Evolutionary conservation across 1,140 invertebrate genomes (phyloP), one percentile per base, ranked within the genome.

Genomic region (Pseudobourletiella spinata): DNA sequence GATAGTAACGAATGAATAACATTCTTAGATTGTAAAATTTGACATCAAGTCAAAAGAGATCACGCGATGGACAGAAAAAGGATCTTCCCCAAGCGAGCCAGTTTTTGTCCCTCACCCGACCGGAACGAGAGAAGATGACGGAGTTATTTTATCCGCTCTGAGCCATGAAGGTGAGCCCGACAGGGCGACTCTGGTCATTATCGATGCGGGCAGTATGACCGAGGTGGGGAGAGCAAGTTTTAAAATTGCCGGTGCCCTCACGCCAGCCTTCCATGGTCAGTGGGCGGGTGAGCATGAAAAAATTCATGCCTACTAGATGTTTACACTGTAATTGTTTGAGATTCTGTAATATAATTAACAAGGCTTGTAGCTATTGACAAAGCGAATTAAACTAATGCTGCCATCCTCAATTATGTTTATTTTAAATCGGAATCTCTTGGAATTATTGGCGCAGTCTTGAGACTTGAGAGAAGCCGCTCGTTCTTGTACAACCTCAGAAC

Each of bases 81-180:
- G 26, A 3, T n/a, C 22, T 14, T 44, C 59, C 15, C 54, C 35
- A 22, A 52, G 52, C 0, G 62, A 69, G 25, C 65, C 65, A 22
- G 29, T 67, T 18, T 67, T 67, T 30, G 54, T 67, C 20, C 24
- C 56, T 42, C 59, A 61, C 62, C 67, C 55, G 24, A 57, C 28
- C 0, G 26, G 28, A 20, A 58, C 66, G 30, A 67, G 67, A 2
- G 75, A 76, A 64, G 77, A 77, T 52, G 76, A 79, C 56, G 77
- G 75, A 11, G 68, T 76, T 24, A 18, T 76, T 8, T 24, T 76
- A 18, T 65, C 72, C 11, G 70, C 73, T n/a, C 32, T 74, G 1
- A 43, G 75, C 11, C 69, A 70, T 16, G 42, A 63, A n/a, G 68
- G 70, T 8, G 62, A 73, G 30, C 59, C 62, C 15, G 57, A 62